Evolutionary conservation across 37 sponge, comb jelly and placozoan species (phyloP), one percentile per base, ranked within the genome.

Genomic region (Theonella swinhoei): DNA sequence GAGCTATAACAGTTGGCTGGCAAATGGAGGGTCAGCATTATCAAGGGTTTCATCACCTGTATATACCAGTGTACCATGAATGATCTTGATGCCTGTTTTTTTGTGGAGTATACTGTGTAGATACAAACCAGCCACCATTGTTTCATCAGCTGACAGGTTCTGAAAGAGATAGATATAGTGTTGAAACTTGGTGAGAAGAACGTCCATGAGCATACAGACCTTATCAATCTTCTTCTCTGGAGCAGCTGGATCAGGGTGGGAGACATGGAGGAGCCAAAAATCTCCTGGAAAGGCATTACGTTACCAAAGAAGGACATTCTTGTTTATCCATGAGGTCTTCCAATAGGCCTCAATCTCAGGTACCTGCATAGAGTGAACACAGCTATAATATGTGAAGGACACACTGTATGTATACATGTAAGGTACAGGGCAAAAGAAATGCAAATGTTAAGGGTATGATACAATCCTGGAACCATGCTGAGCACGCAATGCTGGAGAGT

Each of bases 91-190:
- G 3, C 19, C 54, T 28, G 40, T 37, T 8, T 78, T 75, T 39
- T 37, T 75, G 38, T 23, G 33, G 79, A 30, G 38, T 78, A 37
- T 78, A 78, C 33, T 78, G 79, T 22, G 24, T 61, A 8, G 65
- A 60, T 26, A 35, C 65, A 63, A 61, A 63, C 23, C 79, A 1
- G 3, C 79, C 79, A 78, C 39, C 79, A 78, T 61, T 29, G 65
- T 61, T 39, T 78, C 63, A 32, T 75, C 76, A 23, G 33, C 76
- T 42, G 58, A 26, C 26, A 75, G 1, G 54, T 29, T 11, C 29
- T 62, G 35, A 26, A 37, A 4, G 1, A 64, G 79, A 22, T 33
- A 54, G 3, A 38, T 28, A 2, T 39, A 28, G 25, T 3, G 29
- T 23, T 28, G 42, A 7, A 74, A 43, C 29, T 39, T 34, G 4